Evolutionary conservation across 2,113 vertebrate genomes (phyloP), one percentile per base, ranked within the genome.

Genomic region (Abramis brama): DNA sequence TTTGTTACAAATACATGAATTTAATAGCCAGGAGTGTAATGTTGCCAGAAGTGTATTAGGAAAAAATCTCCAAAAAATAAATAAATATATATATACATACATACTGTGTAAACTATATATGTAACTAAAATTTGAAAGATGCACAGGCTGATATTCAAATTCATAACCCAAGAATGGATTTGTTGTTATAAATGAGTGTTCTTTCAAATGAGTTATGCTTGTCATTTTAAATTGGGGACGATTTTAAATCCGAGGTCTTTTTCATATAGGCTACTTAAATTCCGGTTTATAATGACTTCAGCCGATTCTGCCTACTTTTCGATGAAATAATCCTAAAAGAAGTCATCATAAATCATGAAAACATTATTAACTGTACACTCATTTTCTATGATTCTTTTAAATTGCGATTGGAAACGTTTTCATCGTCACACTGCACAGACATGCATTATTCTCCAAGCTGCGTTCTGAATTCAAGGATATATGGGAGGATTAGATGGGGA

Each of bases 331-430:
- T 45, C 55, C 75, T 81, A 77, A 84, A 84, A 75, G 43, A 47
- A 81, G 27, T 47, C n/a, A 19, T 27, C 60, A 75, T 87, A 82
- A 81, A 86, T 86, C 79, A 77, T 45, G 43, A 60, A 82, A 89
- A 88, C 79, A 78, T 88, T 86, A 82, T 84, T 85, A 86, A 82
- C 50, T 47, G 47, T 33, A 23, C 43, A 45, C 52, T 30, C 52
- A 82, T 78, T 83, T 89, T 78, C 36, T 87, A 43, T 70, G n/a
- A 81, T 73, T 71, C 52, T 84, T 57, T 52, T 50, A 70, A 71
- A 60, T 43, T n/a, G 45, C 77, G 17, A 84, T 52, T 87, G 77
- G 55, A 89, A 84, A 23, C 39, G 39, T 85, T 86, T 85, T 75
- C 62, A 83, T 83, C 64, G 25, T 85, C 59, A 13, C 21, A n/a